Conservation (phyloP, 2,113 vertebrate genomes). For the Ornithorhynchus anatinus region DNA sequence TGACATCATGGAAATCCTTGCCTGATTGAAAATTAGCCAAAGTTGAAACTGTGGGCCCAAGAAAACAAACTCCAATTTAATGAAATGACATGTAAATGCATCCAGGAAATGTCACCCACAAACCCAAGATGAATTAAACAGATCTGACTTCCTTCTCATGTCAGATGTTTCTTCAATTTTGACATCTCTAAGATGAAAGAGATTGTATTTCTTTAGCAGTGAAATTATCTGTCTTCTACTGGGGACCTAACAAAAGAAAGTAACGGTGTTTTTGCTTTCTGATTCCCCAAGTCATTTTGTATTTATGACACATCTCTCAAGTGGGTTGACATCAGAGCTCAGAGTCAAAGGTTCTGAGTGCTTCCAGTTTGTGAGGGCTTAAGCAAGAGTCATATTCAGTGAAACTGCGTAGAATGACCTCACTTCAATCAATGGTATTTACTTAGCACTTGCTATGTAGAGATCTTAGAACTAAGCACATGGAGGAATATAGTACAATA, state of each 20-base stretch:
- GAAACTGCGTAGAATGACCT: no score
- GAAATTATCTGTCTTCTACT: constrained; percentile 22
- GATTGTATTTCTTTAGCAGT: neutral
- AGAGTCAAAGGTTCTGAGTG: neutral
- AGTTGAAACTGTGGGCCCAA: constrained; percentile 37
- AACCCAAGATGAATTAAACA: constrained; percentile 46
- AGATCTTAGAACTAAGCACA: no score
- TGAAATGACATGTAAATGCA: constrained; percentile 34
- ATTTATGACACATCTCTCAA: neutral
- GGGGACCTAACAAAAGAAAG: neutral
- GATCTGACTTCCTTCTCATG: constrained; percentile 38
- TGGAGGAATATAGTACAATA: no score
- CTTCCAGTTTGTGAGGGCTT: neutral
- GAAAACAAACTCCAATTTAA: constrained; percentile 57
- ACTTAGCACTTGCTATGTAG: no score
- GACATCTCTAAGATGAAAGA: constrained; percentile 19
- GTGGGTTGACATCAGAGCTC: rapidly evolving
- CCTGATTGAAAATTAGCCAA: constrained; percentile 38
- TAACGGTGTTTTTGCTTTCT: neutral
- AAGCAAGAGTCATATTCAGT: neutral
- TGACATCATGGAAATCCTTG: constrained; percentile 38
- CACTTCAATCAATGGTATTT: no score
- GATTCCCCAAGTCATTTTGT: neutral
- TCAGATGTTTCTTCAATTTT: constrained; percentile 33
- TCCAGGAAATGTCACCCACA: constrained; percentile 52